Conservation (phyloP, 2,797 vertebrate genomes). For the Dicrostonyx torquatus region DNA sequence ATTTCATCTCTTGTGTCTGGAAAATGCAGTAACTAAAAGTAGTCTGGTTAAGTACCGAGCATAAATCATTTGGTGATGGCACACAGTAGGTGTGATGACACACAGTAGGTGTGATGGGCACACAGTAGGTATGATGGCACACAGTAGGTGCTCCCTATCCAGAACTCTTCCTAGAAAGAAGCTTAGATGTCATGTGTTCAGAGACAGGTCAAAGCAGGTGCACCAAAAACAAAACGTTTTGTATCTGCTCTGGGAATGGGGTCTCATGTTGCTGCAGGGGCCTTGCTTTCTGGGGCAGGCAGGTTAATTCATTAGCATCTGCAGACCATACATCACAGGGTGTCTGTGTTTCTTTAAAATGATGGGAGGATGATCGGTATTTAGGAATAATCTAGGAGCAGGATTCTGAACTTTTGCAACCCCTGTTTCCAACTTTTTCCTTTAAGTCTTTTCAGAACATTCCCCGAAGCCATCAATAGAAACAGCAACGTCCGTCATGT, state of each 20-base stretch:
- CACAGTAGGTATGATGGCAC: neutral
- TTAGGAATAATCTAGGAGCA: neutral
- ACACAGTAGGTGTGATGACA: neutral
- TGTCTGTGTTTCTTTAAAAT: neutral
- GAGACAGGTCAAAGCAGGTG: neutral
- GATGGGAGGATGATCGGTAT: neutral
- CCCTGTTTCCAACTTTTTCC: neutral
- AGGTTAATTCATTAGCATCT: neutral
- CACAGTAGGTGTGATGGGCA: neutral
- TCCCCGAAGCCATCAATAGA: neutral
- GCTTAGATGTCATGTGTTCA: neutral
- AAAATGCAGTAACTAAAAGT: neutral
- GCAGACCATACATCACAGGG: neutral
- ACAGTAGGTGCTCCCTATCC: neutral
- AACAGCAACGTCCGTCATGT: neutral
- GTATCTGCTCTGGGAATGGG: neutral
- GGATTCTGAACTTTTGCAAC: neutral
- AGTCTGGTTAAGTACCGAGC: too few relatives aligned
- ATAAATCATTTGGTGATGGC: neutral
- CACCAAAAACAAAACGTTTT: neutral
- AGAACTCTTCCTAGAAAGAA: neutral
- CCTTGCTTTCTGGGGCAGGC: neutral
- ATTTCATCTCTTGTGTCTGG: neutral
- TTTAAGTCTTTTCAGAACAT: constrained; percentile 20
- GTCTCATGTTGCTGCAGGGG: too few relatives aligned